Evolutionary conservation across 2,113 vertebrate species (phyloP).

Genomic region (Paralichthys olivaceus): DNA sequence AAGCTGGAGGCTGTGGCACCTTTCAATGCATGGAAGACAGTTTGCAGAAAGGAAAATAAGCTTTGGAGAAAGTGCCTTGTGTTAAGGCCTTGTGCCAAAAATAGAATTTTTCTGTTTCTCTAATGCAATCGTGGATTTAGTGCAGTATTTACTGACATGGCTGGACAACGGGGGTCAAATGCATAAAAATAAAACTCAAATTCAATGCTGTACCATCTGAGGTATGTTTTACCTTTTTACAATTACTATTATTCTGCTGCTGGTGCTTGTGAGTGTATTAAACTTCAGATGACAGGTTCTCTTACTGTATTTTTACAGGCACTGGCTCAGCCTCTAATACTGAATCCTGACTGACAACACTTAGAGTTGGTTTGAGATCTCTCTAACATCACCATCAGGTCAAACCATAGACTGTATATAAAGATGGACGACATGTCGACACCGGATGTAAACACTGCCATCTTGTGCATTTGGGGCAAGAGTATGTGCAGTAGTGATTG

Average conservation of each 20-base stretch:
- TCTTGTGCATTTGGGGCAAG: too few relatives aligned
- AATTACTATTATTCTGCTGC: not conserved
- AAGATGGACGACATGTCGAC: not conserved
- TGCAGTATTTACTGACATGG: not conserved
- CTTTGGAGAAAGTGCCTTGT: not conserved
- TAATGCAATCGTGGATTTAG: not conserved
- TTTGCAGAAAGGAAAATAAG: not conserved
- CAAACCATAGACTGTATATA: not conserved
- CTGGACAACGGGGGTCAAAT: not conserved
- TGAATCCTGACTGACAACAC: not conserved
- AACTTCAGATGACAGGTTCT: not conserved
- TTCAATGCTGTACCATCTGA: not conserved
- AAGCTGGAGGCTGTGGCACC: not conserved
- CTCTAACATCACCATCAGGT: not conserved
- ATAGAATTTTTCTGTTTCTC: not conserved
- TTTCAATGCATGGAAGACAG: not conserved
- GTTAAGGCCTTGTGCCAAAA: too few relatives aligned
- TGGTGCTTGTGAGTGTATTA: not conserved
- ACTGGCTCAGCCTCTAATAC: not conserved
- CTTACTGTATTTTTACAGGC: not conserved
- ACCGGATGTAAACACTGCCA: not conserved
- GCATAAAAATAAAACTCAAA: too few relatives aligned
- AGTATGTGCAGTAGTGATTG: too few relatives aligned
- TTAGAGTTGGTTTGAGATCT: not conserved
- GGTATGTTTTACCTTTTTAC: too few relatives aligned